Conservation (phyloP, 2,797 vertebrate genomes). For the Xiphophorus birchmanni region DNA sequence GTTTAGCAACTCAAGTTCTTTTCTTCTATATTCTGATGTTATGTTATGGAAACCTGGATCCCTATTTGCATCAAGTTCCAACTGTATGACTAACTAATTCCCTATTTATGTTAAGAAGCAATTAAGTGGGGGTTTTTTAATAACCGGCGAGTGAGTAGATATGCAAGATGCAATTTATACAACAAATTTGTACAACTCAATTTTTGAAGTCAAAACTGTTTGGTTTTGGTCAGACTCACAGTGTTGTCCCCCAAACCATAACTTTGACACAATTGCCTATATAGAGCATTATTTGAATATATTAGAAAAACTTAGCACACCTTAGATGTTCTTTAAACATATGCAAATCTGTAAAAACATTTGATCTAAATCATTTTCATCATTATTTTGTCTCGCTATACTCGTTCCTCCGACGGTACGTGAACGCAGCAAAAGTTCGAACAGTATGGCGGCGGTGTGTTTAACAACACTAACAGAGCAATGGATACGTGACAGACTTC, state of each 20-base stretch:
- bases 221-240: neutral
- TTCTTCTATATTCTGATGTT: neutral
- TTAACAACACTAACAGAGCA: constrained; percentile 76
- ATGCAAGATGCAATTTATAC: too few relatives aligned
- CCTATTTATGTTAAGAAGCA: neutral
- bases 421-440: constrained; percentile 62
- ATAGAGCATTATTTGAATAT: neutral
- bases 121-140: neutral
- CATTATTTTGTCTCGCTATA: neutral
- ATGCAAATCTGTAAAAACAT: neutral
- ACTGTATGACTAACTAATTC: neutral
- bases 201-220: neutral
- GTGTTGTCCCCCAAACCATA: neutral
- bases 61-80: neutral
- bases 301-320: neutral
- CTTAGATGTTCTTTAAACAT: neutral
- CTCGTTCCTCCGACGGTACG: neutral
- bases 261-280: neutral
- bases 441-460: constrained; percentile 80
- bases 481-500: constrained; percentile 79
- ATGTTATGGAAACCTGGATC: neutral
- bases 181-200: too few relatives aligned
- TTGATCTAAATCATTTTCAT: neutral
- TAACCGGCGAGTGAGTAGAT: neutral
- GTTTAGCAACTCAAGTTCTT: neutral